Percentiles rank a stretch among this genome's conserved stretches.
Conservation (phyloP, 2,888 invertebrate species). For the Athalia circularis region DNA sequence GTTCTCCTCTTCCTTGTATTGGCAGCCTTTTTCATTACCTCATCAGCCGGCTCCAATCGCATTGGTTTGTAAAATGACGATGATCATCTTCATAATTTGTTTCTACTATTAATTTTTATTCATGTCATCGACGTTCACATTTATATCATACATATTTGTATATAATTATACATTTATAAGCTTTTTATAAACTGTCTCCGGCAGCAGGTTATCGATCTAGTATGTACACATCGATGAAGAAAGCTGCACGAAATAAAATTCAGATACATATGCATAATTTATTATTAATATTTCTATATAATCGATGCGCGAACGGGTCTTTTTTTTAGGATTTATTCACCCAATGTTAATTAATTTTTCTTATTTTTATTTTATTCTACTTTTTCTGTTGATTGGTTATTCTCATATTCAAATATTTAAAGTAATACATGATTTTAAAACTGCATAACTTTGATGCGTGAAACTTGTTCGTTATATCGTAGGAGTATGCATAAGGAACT, state of each 20-base stretch:
- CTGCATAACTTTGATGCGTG: too few species aligned
- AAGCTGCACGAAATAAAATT: neutral
- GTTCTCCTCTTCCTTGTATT: slow-evolving; percentile 55
- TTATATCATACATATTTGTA: neutral
- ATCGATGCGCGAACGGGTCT: too few species aligned
- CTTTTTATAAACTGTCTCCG: too few species aligned
- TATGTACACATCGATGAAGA: neutral
- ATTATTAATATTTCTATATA: too few species aligned
- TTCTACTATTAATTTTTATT: neutral
- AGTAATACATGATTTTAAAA: neutral
- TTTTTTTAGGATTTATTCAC: neutral
- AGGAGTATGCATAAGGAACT: slow-evolving; percentile 89
- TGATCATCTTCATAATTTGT: slow-evolving; percentile 36
- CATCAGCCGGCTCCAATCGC: slow-evolving; percentile 52
- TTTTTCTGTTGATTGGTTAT: neutral
- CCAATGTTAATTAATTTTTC: neutral
- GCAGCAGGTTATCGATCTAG: neutral
- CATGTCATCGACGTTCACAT: neutral
- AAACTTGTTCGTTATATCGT: neutral
- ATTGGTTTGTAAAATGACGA: slow-evolving; percentile 53
- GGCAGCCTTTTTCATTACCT: slow-evolving; percentile 51
- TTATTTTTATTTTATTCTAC: neutral
- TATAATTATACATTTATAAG: too few species aligned
- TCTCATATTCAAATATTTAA: neutral
- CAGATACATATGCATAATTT: too few species aligned